Evolutionary conservation across 1,140 invertebrate species (phyloP).

Genomic region (Himalopsyche phryganea): DNA sequence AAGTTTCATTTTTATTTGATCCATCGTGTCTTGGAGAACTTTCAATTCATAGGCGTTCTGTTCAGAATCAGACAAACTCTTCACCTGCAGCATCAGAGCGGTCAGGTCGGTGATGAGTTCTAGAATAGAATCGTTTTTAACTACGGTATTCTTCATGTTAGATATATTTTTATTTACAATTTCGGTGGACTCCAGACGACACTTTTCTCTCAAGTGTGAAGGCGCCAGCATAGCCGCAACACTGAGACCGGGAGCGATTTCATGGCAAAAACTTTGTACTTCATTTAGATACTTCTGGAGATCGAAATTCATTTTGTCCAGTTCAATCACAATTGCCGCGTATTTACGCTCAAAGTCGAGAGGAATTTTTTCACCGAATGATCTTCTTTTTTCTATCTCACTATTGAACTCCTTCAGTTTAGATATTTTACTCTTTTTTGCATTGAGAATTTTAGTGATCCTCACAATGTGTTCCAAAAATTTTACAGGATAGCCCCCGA

Average conservation of each 20-base stretch:
- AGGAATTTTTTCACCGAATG: slow-evolving; percentile 70
- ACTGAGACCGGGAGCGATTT: slow-evolving; percentile 84
- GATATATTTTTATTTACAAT: slow-evolving; percentile 69
- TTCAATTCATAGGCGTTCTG: slow-evolving; percentile 89
- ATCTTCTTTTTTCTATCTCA: slow-evolving; percentile 83
- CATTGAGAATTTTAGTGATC: slow-evolving; percentile 79
- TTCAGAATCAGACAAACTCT: slow-evolving; percentile 86
- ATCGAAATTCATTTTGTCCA: slow-evolving; percentile 89
- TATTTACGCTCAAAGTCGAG: slow-evolving; percentile 89
- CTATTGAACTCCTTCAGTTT: slow-evolving; percentile 84
- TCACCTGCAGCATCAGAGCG: slow-evolving; percentile 88
- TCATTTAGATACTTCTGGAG: slow-evolving; percentile 81
- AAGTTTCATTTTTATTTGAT: slow-evolving; percentile 80
- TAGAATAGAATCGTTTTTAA: slow-evolving; percentile 62
- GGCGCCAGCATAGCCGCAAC: slow-evolving; percentile 85
- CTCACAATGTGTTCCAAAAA: slow-evolving; percentile 83
- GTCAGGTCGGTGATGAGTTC: slow-evolving; percentile 84
- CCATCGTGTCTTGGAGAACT: slow-evolving; percentile 88
- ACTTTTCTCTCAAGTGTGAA: slow-evolving; percentile 81
- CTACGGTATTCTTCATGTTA: slow-evolving; percentile 56
- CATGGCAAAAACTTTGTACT: slow-evolving; percentile 80
- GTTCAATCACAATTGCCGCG: slow-evolving; percentile 82
- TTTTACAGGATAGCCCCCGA: slow-evolving; percentile 81
- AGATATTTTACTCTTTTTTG: slow-evolving; percentile 79
- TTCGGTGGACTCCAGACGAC: slow-evolving; percentile 75